These are phyloP conservation scores for Drosophila nigricruria DNA, from an alignment of 2,888 invertebrate genomes.

Conservation along the genomic window DNA sequence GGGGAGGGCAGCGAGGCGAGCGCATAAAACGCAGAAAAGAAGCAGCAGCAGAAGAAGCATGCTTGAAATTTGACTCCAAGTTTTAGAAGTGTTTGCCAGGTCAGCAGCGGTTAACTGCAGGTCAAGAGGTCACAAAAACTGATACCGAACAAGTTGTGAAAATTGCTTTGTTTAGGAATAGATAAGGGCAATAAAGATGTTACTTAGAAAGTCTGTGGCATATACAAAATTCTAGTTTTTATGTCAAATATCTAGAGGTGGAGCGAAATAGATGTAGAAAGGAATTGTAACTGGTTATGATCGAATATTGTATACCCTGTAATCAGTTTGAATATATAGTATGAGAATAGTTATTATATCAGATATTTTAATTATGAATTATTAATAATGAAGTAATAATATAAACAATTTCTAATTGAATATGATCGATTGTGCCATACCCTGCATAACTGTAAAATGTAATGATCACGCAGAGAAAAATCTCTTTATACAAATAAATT, in stretches of 20 bases:
- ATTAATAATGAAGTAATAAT: too few species aligned
- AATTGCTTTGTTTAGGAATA: constrained; percentile 2
- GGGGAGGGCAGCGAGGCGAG: neutral
- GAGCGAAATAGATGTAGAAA: neutral
- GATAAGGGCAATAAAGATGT: neutral
- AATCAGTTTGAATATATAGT: neutral
- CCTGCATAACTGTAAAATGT: neutral
- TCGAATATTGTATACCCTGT: neutral
- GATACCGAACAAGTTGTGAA: neutral
- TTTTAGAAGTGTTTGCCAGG: constrained; percentile 1
- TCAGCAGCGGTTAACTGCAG: constrained; percentile 7
- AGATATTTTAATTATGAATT: neutral
- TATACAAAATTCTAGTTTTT: neutral
- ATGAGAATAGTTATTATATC: neutral
- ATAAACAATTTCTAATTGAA: too few species aligned
- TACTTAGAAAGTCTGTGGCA: neutral
- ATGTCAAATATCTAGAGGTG: neutral
- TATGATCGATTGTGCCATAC: neutral
- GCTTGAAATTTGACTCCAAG: constrained; percentile 12
- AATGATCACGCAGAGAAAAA: accelerated
- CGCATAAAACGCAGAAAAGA: constrained; percentile 10
- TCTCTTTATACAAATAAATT: too few species aligned
- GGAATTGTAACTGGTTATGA: too few species aligned
- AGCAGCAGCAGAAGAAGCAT: neutral
- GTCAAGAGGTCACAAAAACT: constrained; percentile 11